Evolutionary conservation across 2,113 vertebrate species (phyloP), one percentile per base, ranked within the genome.

Genomic region (Antigone vipio): DNA sequence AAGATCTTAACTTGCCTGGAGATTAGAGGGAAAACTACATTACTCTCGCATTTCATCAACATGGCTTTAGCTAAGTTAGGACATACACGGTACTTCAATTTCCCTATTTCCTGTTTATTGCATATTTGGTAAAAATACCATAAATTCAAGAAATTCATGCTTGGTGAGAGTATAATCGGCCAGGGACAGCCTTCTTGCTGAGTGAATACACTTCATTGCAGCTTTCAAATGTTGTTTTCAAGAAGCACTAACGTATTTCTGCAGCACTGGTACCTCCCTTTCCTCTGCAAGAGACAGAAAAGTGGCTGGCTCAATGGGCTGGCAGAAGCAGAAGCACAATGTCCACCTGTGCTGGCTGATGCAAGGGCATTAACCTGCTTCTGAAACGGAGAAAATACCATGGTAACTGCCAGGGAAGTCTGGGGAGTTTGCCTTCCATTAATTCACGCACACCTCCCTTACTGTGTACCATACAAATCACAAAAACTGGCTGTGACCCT

Each of bases 401-500:
- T 34, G 79, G 21, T 30, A 85, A 69, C 23, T 38, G 24, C 64
- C 66, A 76, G 34, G 62, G 38, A 87, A 55, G 50, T 6, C 40
- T 66, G 8, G 20, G 23, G n/a, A 44, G 55, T 32, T 35, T 56
- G 38, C 64, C 22, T 68, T 47, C 59, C 38, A 29, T 26, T 53
- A 68, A n/a, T 22, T 45, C 3, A 0, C 47, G 50, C 22, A 47
- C 26, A 26, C 34, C 29, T 82, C 42, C 40, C 40, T 62, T 26
- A 75, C 42, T 0, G 0, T 0, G 0, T 15, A 35, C 3, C 4
- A 47, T 5, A 56, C 34, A 93, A 90, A 81, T 56, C 52, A 90
- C n/a, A 77, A 59, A 69, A 74, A 24, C 44, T 0, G 1, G 47
- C 47, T 52, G 6, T 11, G 55, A 67, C 44, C 11, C 32, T 26